These are phyloP conservation scores for Coregonus ussuriensis DNA, from an alignment of 2,797 vertebrate genomes.

Conservation along the genomic window DNA sequence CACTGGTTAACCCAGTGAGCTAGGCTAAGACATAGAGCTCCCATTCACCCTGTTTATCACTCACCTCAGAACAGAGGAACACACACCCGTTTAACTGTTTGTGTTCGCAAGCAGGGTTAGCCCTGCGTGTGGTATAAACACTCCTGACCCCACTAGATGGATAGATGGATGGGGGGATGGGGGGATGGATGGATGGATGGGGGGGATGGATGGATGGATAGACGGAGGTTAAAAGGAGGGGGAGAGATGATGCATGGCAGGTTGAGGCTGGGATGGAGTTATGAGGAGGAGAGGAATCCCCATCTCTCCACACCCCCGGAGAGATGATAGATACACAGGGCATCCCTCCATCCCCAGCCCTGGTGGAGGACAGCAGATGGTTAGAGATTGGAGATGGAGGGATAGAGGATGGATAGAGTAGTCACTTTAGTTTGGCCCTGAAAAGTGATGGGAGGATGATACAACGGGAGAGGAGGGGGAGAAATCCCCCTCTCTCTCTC, in stretches of 20 bases:
- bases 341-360: conserved; percentile 33
- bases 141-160: conserved; percentile 38
- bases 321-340: conserved; percentile 45
- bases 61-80: conserved; percentile 44
- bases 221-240: conserved; percentile 40
- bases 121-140: conserved; percentile 42
- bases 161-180: too few species aligned
- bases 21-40: conserved; percentile 26
- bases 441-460: conserved; percentile 31
- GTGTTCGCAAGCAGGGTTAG: conserved; percentile 14
- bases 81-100: conserved; percentile 37
- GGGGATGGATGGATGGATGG: too few species aligned
- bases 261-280: conserved; percentile 33
- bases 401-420: conserved; percentile 26
- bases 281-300: conserved; percentile 10
- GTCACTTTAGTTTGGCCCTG: conserved; percentile 24
- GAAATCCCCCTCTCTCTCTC: background rate
- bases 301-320: background rate
- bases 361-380: conserved; percentile 27
- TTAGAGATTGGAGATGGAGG: conserved; percentile 6
- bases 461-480: conserved; percentile 18
- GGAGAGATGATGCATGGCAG: conserved; percentile 33
- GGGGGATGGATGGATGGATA: conserved; percentile 26
- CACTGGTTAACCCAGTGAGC: background rate
- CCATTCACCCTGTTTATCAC: conserved; percentile 32